A percentile compares a stretch with the other conserved stretches of the same genome.
Evolutionary conservation across 2,888 invertebrate genomes (phyloP).

Genomic region (Eupeodes luniger): DNA sequence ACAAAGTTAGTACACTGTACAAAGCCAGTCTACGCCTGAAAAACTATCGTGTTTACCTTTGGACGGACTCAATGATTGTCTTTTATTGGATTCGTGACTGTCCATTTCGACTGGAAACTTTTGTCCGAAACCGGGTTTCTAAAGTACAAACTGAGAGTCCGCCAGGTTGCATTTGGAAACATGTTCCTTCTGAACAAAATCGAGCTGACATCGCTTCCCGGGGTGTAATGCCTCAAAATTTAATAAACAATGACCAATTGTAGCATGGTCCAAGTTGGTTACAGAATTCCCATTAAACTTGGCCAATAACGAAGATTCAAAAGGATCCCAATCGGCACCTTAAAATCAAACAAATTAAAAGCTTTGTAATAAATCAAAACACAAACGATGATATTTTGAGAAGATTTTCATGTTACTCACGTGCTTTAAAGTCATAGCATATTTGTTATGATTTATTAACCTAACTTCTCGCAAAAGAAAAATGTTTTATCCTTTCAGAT

Average conservation of each 20-base stretch:
- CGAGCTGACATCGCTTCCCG: slow-evolving; percentile 60
- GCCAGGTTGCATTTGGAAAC: slow-evolving; percentile 42
- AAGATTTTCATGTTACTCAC: background rate
- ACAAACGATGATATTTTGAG: background rate
- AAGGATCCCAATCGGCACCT: background rate
- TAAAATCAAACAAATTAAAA: background rate
- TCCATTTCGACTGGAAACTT: slow-evolving; percentile 8
- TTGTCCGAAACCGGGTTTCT: slow-evolving; percentile 4
- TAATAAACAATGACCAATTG: background rate
- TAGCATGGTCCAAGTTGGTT: slow-evolving; percentile 30
- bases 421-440: slow-evolving; percentile 11
- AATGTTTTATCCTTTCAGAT: background rate
- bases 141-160: slow-evolving; percentile 19
- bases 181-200: slow-evolving; percentile 50
- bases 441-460: slow-evolving; percentile 17
- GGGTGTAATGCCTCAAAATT: slow-evolving; percentile 10
- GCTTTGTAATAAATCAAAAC: background rate
- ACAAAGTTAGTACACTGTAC: slow-evolving; percentile 15
- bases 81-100: slow-evolving; percentile 5
- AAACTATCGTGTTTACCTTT: background rate
- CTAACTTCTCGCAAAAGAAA: background rate
- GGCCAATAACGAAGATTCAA: background rate
- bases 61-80: slow-evolving; percentile 22
- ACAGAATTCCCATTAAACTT: background rate
- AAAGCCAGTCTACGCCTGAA: background rate